Percentiles rank a stretch among this genome's conserved stretches.
Conservation (phyloP, 2,888 invertebrate species). For the Epinotia bilunana region DNA sequence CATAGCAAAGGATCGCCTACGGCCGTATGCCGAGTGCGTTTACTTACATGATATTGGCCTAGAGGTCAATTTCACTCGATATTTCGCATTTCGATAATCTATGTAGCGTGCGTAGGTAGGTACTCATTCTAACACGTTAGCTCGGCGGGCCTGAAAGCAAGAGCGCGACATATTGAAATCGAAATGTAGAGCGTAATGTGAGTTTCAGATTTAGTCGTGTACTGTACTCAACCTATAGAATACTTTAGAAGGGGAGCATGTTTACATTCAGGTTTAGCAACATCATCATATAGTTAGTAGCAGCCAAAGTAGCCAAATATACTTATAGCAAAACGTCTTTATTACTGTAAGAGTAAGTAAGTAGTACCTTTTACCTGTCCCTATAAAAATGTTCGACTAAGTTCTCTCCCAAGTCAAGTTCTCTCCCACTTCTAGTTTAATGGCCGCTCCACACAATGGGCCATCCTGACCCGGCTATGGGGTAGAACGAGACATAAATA, state of each 20-base stretch:
- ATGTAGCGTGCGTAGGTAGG: neutral
- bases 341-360: too few relatives aligned
- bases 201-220: neutral
- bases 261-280: neutral
- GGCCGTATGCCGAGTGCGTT: constrained; percentile 17
- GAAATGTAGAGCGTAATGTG: neutral
- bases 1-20: constrained; percentile 27
- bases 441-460: too few relatives aligned
- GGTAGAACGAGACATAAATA: too few relatives aligned
- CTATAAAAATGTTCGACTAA: too few relatives aligned
- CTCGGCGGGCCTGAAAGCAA: neutral
- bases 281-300: too few relatives aligned
- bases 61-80: neutral
- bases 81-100: neutral
- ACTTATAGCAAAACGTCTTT: too few relatives aligned
- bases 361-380: too few relatives aligned
- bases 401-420: too few relatives aligned
- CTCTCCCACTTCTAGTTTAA: too few relatives aligned
- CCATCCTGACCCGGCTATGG: too few relatives aligned
- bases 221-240: neutral
- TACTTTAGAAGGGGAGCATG: neutral
- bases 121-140: neutral
- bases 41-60: constrained; percentile 15
- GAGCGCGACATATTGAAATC: neutral
- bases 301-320: too few relatives aligned